These are phyloP conservation scores for Coenonympha glycerion DNA, from an alignment of 2,888 invertebrate species.

Conservation along the genomic window DNA sequence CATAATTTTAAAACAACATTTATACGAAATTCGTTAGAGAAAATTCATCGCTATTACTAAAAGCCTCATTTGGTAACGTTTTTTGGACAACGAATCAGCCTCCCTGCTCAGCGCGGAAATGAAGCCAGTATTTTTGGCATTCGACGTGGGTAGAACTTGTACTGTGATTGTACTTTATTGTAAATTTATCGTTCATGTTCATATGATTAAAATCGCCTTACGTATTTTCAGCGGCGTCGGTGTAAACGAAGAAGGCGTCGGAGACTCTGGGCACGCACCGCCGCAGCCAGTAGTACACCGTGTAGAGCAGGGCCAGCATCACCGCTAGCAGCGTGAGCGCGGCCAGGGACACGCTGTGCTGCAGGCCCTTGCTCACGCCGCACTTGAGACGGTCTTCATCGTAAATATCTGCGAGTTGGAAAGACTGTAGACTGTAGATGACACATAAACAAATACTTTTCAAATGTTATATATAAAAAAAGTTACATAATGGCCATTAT, in stretches of 20 bases:
- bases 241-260: conserved; percentile 63
- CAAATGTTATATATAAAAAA: no score
- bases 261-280: conserved; percentile 64
- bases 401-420: conserved; percentile 58
- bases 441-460: background rate
- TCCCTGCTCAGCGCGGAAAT: no score
- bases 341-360: conserved; percentile 53
- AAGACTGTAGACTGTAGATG: no score
- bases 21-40: no score
- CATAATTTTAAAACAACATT: no score
- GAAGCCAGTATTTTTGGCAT: no score
- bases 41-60: no score
- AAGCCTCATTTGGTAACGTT: no score
- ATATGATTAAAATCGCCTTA: conserved; percentile 31
- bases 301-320: conserved; percentile 50
- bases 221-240: conserved; percentile 59
- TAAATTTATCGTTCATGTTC: background rate
- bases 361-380: conserved; percentile 37
- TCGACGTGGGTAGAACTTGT: no score
- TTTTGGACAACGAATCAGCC: no score
- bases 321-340: conserved; percentile 53
- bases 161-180: no score
- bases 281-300: conserved; percentile 60
- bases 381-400: conserved; percentile 61
- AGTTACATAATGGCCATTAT: no score